Percentiles rank a stretch among this genome's conserved stretches.
These are phyloP conservation scores for Chiloscyllium plagiosum DNA, from an alignment of 2,113 vertebrate species.

Conservation along the genomic window DNA sequence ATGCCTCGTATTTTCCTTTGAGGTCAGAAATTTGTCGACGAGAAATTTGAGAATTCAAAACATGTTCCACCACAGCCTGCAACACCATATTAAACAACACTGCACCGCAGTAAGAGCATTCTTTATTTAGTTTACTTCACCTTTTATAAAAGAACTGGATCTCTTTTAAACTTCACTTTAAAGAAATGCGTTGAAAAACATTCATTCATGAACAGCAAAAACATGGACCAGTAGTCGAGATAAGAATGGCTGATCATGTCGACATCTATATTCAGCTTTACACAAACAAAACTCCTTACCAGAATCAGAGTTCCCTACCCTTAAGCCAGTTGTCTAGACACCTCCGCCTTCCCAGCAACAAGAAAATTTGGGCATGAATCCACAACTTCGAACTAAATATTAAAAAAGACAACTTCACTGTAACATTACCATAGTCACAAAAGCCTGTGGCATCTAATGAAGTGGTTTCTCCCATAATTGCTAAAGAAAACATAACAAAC, in stretches of 20 bases:
- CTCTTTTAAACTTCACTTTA: background rate
- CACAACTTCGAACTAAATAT: background rate
- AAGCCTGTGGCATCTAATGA: background rate
- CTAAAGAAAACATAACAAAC: background rate
- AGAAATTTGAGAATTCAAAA: background rate
- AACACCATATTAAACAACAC: background rate
- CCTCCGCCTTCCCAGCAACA: background rate
- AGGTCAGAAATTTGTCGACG: background rate
- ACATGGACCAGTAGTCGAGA: background rate
- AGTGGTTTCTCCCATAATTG: background rate
- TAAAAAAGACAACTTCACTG: background rate
- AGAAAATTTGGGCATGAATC: background rate
- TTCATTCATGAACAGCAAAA: background rate
- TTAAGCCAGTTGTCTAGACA: slow-evolving; percentile 16
- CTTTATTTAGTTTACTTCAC: background rate
- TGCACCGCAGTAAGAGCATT: background rate
- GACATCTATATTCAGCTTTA: background rate
- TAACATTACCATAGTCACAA: background rate
- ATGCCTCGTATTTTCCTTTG: background rate
- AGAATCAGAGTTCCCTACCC: background rate
- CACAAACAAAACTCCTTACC: background rate
- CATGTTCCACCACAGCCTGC: background rate
- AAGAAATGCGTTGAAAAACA: background rate
- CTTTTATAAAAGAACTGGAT: background rate
- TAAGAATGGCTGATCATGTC: background rate